A percentile compares a stretch with the other conserved stretches of the same genome.
Conservation (phyloP, 2,888 invertebrate species). For the Platycheirus rosarum region DNA sequence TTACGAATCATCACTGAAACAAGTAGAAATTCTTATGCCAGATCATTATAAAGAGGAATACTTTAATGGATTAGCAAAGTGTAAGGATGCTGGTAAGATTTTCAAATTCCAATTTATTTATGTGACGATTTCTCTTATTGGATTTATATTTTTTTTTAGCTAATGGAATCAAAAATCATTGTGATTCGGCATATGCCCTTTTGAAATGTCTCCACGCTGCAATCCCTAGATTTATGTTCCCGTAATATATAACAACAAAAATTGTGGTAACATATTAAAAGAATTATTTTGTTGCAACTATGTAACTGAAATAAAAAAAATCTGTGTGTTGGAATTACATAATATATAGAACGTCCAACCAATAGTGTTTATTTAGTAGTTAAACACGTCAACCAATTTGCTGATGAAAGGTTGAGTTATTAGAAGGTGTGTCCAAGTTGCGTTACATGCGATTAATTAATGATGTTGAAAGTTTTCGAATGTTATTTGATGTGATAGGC, state of each 20-base stretch:
- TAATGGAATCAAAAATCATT: constrained; percentile 80
- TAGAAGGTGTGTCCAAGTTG: constrained; percentile 20
- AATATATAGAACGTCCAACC: too few species aligned
- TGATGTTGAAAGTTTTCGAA: constrained; percentile 10
- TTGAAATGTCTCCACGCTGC: constrained; percentile 77
- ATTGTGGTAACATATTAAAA: too few species aligned
- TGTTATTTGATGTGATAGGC: too few species aligned
- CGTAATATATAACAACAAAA: too few species aligned
- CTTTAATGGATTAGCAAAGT: constrained; percentile 76
- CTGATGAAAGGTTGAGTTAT: constrained; percentile 43
- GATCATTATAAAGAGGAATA: constrained; percentile 79
- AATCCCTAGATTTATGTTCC: constrained; percentile 79
- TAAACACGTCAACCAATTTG: constrained; percentile 7
- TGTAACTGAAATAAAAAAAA: too few species aligned
- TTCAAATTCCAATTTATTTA: not conserved
- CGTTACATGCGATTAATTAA: constrained; percentile 27
- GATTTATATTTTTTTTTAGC: too few species aligned
- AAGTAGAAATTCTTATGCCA: constrained; percentile 81
- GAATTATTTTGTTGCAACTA: too few species aligned
- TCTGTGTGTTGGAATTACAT: too few species aligned
- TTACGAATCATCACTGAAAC: constrained; percentile 80
- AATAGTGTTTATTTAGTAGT: too few species aligned
- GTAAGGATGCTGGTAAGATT: constrained; percentile 77
- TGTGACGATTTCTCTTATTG: too few species aligned
- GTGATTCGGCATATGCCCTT: constrained; percentile 79